Conservation (phyloP, 2,113 vertebrate genomes). For the Leptosomus discolor region DNA sequence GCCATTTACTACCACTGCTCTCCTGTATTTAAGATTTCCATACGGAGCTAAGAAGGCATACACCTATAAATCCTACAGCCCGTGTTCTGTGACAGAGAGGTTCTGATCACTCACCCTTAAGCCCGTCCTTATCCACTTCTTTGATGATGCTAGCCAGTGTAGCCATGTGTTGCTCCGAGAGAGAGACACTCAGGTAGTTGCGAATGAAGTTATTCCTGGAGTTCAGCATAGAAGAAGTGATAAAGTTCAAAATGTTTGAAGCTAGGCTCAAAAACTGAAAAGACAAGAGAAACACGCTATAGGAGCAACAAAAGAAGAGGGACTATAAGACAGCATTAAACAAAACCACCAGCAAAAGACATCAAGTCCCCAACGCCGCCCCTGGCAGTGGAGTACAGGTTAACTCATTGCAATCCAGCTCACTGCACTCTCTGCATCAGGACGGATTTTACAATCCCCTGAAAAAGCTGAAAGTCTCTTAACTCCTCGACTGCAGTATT, state of each 20-base stretch:
- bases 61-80: not conserved
- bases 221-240: conserved; percentile 96
- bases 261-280: conserved; percentile 92
- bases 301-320: not conserved
- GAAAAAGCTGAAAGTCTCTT: not conserved
- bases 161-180: conserved; percentile 96
- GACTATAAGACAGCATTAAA: not conserved
- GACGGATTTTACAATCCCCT: not conserved
- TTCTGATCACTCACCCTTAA: conserved; percentile 81
- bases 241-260: conserved; percentile 95
- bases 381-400: accelerated
- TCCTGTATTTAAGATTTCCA: not conserved
- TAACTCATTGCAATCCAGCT: not conserved
- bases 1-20: not conserved
- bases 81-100: not conserved
- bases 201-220: conserved; percentile 97
- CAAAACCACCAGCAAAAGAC: not conserved
- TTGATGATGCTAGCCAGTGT: conserved; percentile 96
- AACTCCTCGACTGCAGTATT: not conserved
- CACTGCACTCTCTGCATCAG: not conserved
- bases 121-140: conserved; percentile 95
- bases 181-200: conserved; percentile 96
- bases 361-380: not conserved
- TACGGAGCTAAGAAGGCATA: not conserved
- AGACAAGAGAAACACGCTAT: not conserved